phyloP scores from a whole-genome alignment of 2,797 vertebrate species.

The Pogonophryne albipinna region DNA sequence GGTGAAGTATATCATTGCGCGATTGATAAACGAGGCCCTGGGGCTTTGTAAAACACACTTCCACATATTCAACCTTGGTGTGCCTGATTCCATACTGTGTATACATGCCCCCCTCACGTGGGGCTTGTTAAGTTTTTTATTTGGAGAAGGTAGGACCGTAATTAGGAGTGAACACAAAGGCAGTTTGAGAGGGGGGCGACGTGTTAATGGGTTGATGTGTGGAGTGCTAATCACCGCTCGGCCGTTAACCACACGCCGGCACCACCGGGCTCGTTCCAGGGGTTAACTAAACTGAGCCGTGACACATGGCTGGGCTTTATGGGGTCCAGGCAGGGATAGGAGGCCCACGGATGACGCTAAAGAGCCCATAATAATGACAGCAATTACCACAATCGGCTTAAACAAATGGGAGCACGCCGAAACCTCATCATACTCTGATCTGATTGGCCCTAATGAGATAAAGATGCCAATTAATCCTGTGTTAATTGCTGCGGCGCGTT shows the following conservation, averaged over 20 bases:
- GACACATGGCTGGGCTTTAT: conserved; percentile 97
- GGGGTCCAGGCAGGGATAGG: conserved; percentile 81
- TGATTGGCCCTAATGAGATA: conserved; percentile 99
- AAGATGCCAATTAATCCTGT: conserved; percentile 99
- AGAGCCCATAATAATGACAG: conserved; percentile 98
- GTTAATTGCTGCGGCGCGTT: conserved; percentile 97
- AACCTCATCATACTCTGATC: conserved; percentile 99
- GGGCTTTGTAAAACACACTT: conserved; percentile 66
- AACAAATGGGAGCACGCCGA: conserved; percentile 97
- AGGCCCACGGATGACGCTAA: conserved; percentile 95
- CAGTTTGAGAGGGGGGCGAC: conserved; percentile 48
- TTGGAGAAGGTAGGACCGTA: conserved; percentile 63
- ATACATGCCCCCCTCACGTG: conserved; percentile 27
- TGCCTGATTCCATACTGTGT: conserved; percentile 34
- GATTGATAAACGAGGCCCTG: conserved; percentile 64
- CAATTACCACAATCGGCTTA: conserved; percentile 99
- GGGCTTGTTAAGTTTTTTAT: conserved; percentile 75
- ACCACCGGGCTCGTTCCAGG: conserved; percentile 85
- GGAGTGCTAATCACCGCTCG: conserved; percentile 79
- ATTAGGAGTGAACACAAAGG: conserved; percentile 74
- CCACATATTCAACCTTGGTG: conserved; percentile 30
- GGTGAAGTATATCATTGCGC: conserved; percentile 51
- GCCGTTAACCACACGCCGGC: conserved; percentile 75
- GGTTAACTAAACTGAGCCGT: conserved; percentile 92
- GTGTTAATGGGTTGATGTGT: conserved; percentile 78